Percentiles rank a stretch among this genome's conserved stretches.
These are phyloP conservation scores for Thamnophis elegans DNA, from an alignment of 2,797 vertebrate species.

Conservation along the genomic window DNA sequence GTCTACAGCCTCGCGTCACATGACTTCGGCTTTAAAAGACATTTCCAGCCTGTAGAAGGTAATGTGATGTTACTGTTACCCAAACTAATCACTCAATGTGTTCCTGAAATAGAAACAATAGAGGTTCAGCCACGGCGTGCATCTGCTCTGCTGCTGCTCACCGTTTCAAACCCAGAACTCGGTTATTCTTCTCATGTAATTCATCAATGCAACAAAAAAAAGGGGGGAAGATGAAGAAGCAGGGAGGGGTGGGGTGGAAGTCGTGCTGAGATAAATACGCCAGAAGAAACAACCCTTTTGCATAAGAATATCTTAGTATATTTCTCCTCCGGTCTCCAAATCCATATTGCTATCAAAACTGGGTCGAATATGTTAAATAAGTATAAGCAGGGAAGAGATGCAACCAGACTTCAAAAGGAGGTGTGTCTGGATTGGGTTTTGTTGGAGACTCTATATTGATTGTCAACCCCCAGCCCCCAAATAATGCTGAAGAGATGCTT, in stretches of 20 bases:
- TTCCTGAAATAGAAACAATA: constrained; percentile 82
- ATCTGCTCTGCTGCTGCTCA: constrained; percentile 64
- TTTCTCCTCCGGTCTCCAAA: constrained; percentile 44
- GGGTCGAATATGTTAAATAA: constrained; percentile 63
- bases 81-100: constrained; percentile 79
- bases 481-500: not conserved
- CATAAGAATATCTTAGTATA: constrained; percentile 52
- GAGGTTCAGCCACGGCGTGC: constrained; percentile 72
- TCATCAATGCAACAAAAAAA: constrained; percentile 65
- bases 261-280: constrained; percentile 64
- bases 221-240: too few relatives aligned
- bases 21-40: constrained; percentile 78
- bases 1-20: constrained; percentile 81
- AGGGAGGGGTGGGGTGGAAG: constrained; percentile 7
- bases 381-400: constrained; percentile 51
- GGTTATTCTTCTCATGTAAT: constrained; percentile 71
- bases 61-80: constrained; percentile 79
- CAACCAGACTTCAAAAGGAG: constrained; percentile 63
- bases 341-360: constrained; percentile 38
- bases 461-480: constrained; percentile 51
- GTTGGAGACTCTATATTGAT: constrained; percentile 68
- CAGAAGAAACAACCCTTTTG: constrained; percentile 67
- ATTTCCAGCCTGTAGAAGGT: constrained; percentile 82
- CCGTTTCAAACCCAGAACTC: constrained; percentile 71
- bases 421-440: constrained; percentile 65